Conservation (phyloP, 2,797 vertebrate species). For the Cyprinella venusta region DNA sequence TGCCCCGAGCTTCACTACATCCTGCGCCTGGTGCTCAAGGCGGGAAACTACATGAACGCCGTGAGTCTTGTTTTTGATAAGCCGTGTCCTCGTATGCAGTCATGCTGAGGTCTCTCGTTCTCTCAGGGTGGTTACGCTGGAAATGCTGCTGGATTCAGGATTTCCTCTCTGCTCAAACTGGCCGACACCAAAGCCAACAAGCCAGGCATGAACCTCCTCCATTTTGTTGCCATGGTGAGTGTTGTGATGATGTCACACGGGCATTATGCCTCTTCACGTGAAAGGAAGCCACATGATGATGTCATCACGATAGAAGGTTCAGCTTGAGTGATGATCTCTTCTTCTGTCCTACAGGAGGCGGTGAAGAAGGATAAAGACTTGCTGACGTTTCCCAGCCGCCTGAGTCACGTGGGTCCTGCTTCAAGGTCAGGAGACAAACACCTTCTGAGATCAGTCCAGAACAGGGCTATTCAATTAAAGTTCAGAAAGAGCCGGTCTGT, state of each 20-base stretch:
- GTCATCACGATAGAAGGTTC: background rate
- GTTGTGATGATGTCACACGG: background rate
- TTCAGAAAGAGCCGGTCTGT: no score
- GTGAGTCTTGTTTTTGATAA: slow-evolving; percentile 70
- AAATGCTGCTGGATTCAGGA: slow-evolving; percentile 83
- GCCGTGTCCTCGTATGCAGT: slow-evolving; percentile 66
- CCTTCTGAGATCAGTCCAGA: background rate
- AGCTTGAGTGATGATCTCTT: slow-evolving; percentile 37
- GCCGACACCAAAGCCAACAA: slow-evolving; percentile 87
- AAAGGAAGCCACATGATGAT: background rate
- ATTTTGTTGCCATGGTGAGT: slow-evolving; percentile 82
- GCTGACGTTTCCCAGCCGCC: slow-evolving; percentile 81
- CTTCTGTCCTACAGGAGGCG: slow-evolving; percentile 77
- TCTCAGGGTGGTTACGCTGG: slow-evolving; percentile 82
- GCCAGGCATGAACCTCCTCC: slow-evolving; percentile 84
- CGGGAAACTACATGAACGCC: slow-evolving; percentile 87
- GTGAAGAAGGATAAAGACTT: slow-evolving; percentile 84
- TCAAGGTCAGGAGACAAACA: slow-evolving; percentile 75
- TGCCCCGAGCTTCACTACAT: slow-evolving; percentile 83
- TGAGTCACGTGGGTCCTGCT: slow-evolving; percentile 79
- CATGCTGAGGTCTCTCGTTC: slow-evolving; percentile 44
- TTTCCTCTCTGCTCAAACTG: slow-evolving; percentile 82
- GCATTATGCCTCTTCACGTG: background rate
- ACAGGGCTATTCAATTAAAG: no score
- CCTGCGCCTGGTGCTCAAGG: slow-evolving; percentile 83